Conservation (phyloP, 2,797 vertebrate genomes). For the Sternotherus odoratus region DNA sequence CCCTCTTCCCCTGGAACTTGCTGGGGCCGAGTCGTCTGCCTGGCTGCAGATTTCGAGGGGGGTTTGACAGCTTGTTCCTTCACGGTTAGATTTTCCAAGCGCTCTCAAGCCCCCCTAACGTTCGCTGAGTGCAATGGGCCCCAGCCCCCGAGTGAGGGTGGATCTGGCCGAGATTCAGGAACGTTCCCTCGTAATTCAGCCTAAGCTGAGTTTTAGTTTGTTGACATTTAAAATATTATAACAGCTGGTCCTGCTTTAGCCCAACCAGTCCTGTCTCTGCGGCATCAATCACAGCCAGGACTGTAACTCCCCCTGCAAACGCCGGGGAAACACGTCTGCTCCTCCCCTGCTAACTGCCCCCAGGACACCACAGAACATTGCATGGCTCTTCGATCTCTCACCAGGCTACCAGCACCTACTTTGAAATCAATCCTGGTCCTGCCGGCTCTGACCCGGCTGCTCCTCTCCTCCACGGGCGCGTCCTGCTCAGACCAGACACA, state of each 20-base stretch:
- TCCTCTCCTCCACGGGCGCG: background rate
- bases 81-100: too few species aligned
- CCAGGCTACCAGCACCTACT: background rate
- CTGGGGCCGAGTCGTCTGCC: background rate
- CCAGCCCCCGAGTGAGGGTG: accelerated
- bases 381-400: background rate
- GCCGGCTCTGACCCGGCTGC: too few species aligned
- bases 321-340: background rate
- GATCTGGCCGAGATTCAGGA: background rate
- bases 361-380: background rate
- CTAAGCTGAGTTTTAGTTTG: background rate
- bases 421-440: background rate
- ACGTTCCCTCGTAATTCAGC: background rate
- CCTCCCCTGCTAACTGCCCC: background rate
- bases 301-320: background rate
- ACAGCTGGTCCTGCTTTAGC: background rate
- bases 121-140: background rate
- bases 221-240: background rate
- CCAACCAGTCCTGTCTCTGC: accelerated
- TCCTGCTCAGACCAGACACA: background rate
- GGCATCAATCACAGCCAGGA: accelerated
- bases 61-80: background rate
- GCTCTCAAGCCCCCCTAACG: background rate
- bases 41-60: background rate
- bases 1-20: background rate